Evolutionary conservation across 2,797 vertebrate species (phyloP).

Genomic region (Lemur catta): DNA sequence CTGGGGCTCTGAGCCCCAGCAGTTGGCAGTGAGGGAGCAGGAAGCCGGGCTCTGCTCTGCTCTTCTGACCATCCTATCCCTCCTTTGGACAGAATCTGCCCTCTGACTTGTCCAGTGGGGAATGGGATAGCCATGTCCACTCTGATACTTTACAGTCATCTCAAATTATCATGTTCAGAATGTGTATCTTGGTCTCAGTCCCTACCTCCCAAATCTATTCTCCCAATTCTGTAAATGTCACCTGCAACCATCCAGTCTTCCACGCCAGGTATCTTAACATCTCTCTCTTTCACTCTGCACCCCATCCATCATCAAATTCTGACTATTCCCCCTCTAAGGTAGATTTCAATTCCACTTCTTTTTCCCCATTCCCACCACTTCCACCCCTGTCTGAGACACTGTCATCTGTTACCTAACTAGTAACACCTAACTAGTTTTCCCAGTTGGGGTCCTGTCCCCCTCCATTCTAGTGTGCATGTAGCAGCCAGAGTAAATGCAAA

Average conservation of each 20-base stretch:
- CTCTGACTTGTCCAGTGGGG: not conserved
- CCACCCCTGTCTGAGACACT: not conserved
- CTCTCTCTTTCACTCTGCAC: not conserved
- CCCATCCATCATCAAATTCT: not conserved
- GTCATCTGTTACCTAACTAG: not conserved
- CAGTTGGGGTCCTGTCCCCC: not conserved
- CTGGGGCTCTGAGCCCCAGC: not conserved
- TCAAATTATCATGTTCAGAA: not conserved
- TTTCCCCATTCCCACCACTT: not conserved
- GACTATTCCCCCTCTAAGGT: not conserved
- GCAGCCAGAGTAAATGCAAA: not conserved
- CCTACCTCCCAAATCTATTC: not conserved
- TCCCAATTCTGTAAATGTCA: not conserved
- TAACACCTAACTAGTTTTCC: not conserved
- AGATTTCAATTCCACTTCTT: not conserved
- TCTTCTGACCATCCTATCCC: not conserved
- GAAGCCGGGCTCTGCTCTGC: not conserved
- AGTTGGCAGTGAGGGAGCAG: not conserved
- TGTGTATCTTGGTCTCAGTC: not conserved
- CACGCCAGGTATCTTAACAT: not conserved
- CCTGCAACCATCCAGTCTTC: not conserved
- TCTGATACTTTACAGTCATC: not conserved
- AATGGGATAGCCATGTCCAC: not conserved
- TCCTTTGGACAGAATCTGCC: not conserved
- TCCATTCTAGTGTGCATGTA: not conserved